Percentiles rank a stretch among this genome's conserved stretches.
These are phyloP conservation scores for Setophaga kirtlandii DNA, from an alignment of 2,113 vertebrate species.

Conservation along the genomic window DNA sequence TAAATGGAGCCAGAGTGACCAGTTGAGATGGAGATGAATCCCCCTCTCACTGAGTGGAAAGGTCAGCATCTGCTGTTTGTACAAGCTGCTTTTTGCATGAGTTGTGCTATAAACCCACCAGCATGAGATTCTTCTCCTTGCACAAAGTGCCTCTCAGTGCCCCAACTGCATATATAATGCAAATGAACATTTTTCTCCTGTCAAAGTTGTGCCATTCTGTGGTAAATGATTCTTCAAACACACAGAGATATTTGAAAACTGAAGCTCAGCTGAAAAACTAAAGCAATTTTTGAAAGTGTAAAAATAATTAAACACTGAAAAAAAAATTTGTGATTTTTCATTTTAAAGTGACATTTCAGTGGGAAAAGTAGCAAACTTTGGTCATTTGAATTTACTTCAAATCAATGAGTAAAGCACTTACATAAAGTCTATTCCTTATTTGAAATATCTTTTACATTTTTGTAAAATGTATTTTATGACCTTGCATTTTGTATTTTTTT, in stretches of 20 bases:
- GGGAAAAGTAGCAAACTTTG: neutral
- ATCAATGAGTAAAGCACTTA: neutral
- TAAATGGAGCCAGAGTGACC: neutral
- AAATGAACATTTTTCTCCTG: neutral
- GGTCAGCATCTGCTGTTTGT: neutral
- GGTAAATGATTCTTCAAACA: neutral
- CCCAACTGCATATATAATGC: neutral
- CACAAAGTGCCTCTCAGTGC: neutral
- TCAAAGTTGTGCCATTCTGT: neutral
- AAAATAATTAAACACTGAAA: neutral
- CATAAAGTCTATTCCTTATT: neutral
- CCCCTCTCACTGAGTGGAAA: neutral
- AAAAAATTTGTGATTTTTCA: neutral
- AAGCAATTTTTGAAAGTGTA: neutral
- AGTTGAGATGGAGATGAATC: slow-evolving; percentile 27
- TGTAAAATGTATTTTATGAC: neutral
- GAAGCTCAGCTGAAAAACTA: neutral
- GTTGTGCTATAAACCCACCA: neutral
- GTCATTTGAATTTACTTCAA: neutral
- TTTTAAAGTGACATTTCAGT: neutral
- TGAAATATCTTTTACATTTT: neutral
- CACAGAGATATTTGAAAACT: neutral
- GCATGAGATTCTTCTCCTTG: neutral
- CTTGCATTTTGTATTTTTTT: neutral
- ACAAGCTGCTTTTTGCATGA: neutral